Conservation (phyloP, 2,888 invertebrate species). For the Mesodorylaimus sp. region DNA sequence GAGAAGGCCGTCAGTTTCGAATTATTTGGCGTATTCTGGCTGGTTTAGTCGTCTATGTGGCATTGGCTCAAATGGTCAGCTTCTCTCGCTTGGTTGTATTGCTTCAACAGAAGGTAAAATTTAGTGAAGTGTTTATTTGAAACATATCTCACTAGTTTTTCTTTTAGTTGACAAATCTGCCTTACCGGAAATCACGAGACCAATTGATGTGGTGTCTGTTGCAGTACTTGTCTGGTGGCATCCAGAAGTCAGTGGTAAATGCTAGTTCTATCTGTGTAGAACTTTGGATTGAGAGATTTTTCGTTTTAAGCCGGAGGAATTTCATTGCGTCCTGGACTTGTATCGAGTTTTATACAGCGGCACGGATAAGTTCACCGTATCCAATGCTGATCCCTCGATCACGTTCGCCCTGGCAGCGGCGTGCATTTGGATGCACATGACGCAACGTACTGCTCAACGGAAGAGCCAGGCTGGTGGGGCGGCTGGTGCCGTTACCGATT, state of each 20-base stretch:
- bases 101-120: constrained; percentile 54
- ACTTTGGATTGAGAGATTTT: background rate
- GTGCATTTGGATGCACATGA: constrained; percentile 86
- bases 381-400: constrained; percentile 56
- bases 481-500: background rate
- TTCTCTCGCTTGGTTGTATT: constrained; percentile 79
- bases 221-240: constrained; percentile 89
- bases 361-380: constrained; percentile 69
- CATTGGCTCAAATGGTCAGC: constrained; percentile 75
- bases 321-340: constrained; percentile 67
- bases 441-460: constrained; percentile 29
- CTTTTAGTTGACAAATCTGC: constrained; percentile 11
- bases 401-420: constrained; percentile 71
- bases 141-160: too few relatives aligned
- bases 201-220: constrained; percentile 97
- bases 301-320: constrained; percentile 41
- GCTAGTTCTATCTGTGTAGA: background rate
- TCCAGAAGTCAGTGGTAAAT: constrained; percentile 28
- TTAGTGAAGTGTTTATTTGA: background rate
- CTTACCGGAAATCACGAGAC: constrained; percentile 60
- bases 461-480: constrained; percentile 4
- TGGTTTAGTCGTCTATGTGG: constrained; percentile 80
- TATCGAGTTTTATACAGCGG: constrained; percentile 83
- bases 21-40: constrained; percentile 65
- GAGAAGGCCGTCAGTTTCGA: constrained; percentile 21